Conservation (phyloP, 2,113 vertebrate species). For the Cnemophilus loriae region DNA sequence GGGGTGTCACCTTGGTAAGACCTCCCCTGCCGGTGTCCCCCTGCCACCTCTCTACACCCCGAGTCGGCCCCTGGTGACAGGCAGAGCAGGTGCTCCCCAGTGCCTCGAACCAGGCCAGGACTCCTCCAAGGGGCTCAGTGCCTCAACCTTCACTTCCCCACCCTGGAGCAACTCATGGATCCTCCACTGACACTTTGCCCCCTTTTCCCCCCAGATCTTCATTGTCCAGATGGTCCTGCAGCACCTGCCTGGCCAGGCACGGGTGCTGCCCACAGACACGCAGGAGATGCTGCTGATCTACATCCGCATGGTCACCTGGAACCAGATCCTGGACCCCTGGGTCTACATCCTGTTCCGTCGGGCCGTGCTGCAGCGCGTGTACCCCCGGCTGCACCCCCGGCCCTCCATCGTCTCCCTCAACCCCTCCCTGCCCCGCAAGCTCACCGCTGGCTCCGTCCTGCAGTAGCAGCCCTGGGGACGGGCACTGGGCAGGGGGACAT, state of each 20-base stretch:
- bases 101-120: not conserved
- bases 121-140: not conserved
- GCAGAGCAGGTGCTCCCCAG: not conserved
- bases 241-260: not conserved
- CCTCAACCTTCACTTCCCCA: not conserved
- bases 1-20: not conserved
- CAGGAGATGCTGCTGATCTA: slow-evolving; percentile 80
- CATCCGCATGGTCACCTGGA: slow-evolving; percentile 91
- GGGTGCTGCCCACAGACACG: not conserved
- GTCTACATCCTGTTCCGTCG: slow-evolving; percentile 94
- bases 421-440: slow-evolving; percentile 69
- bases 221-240: slow-evolving; percentile 79
- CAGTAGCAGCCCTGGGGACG: not conserved
- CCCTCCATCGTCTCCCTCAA: slow-evolving; percentile 72
- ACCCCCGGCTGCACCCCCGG: slow-evolving; percentile 71
- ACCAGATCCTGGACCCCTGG: slow-evolving; percentile 98
- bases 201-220: slow-evolving; percentile 76
- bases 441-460: slow-evolving; percentile 44
- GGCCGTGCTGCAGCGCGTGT: slow-evolving; percentile 79
- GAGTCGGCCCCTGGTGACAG: not conserved
- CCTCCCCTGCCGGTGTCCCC: rapidly evolving
- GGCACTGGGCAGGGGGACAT: too few species aligned
- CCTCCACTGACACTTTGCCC: not conserved
- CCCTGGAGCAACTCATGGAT: not conserved
- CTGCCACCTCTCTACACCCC: not conserved